phyloP scores from a whole-genome alignment of 2,888 invertebrate genomes.

The Xylota sylvarum region DNA sequence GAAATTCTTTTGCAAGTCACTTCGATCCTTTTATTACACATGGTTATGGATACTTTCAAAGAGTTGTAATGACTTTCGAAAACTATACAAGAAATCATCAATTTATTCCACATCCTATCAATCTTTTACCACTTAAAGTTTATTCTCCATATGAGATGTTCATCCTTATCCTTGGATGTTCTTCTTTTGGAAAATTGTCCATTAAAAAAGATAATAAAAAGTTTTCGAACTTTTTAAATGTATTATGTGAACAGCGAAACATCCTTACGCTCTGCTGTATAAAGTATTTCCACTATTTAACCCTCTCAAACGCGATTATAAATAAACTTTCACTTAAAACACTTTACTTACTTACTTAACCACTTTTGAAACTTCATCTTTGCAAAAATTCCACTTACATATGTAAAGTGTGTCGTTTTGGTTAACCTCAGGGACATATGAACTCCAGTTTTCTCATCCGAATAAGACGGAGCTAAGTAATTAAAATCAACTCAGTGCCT shows the following conservation, averaged over 20 bases:
- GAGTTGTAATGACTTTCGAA: background rate
- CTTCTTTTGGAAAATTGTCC: constrained; percentile 4
- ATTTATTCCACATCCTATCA: constrained; percentile 29
- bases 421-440: constrained; percentile 45
- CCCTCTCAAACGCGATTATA: constrained; percentile 41
- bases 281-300: constrained; percentile 23
- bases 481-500: constrained; percentile 36
- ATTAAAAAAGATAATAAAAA: constrained; percentile 8
- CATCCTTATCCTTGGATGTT: background rate
- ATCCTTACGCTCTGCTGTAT: background rate
- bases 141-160: background rate
- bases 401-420: constrained; percentile 32
- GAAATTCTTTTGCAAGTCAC: constrained; percentile 6
- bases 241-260: too few species aligned
- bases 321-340: constrained; percentile 40
- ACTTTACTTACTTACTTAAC: constrained; percentile 30
- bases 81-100: background rate
- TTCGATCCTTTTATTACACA: background rate
- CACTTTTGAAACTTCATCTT: constrained; percentile 38
- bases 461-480: constrained; percentile 32
- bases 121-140: constrained; percentile 21
- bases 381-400: constrained; percentile 25
- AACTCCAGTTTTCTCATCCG: constrained; percentile 27
- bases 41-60: background rate
- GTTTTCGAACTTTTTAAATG: background rate